Evolutionary conservation across 2,797 vertebrate species (phyloP), one percentile per base, ranked within the genome.

Genomic region (Anolis apletophallus): DNA sequence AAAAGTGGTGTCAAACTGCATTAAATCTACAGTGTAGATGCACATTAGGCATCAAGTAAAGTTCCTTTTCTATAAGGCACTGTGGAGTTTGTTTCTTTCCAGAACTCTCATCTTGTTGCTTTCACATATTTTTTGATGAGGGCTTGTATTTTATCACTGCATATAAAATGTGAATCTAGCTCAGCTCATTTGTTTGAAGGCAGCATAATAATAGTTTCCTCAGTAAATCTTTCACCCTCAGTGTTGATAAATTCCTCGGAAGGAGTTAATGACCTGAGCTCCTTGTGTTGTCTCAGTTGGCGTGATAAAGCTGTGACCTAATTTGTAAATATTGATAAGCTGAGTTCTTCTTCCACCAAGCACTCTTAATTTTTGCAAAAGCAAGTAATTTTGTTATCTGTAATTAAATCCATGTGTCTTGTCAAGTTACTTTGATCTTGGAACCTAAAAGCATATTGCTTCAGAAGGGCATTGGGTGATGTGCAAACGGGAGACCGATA

Each of bases 391-490:
- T 57, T 81, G 55, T 86, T 86, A 86, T 80, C 85, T 86, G 46
- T 80, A 86, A 86, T 81, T 86, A 81, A 86, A 86, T 86, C 85
- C 78, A 52, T 81, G 40, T 80, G 36, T 86, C 77, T 86, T 80
- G 46, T 73, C 85, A 36, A 80, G 69, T 81, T 52, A 29, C 57
- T 86, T 78, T 80, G 84, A 80, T 85, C 36, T 54, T 74, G 11
- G 29, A 67, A 23, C 14, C 40, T 86, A 54, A 80, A 72, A 64
- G 32, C 14, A 50, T 21, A 52, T 11, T 61, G 7, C 29, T 73
- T 29, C 11, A 19, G 69, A 13, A 86, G 67, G 75, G 32, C 52
- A 16, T 46, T 34, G n/a, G 34, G 34, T 12, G 40, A 16, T 32
- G 23, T 64, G 29, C 64, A 52, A 77, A 69, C 69, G 54, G 0